Evolutionary conservation across 2,888 invertebrate genomes (phyloP).

Genomic region (Xanthia icteritia): DNA sequence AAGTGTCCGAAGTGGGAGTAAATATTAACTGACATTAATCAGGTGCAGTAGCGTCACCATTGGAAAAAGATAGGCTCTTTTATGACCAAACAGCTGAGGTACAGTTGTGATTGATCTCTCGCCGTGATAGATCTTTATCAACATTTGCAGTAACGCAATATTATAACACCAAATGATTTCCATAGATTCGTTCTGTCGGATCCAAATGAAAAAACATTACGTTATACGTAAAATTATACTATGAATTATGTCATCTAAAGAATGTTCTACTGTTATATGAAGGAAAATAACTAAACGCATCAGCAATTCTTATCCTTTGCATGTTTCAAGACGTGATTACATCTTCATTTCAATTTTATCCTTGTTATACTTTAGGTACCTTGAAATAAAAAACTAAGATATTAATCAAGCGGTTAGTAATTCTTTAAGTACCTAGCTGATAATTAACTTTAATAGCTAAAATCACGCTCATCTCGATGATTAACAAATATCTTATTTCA

Average conservation of each 20-base stretch:
- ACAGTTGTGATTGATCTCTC: neutral
- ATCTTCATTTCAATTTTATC: constrained; percentile 28
- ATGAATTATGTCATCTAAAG: constrained; percentile 10
- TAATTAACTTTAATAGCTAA: neutral
- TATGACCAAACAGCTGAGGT: too few relatives aligned
- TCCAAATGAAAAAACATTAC: constrained; percentile 1
- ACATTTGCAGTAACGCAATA: neutral
- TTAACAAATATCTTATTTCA: neutral
- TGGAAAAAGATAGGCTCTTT: neutral
- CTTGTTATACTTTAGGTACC: constrained; percentile 24
- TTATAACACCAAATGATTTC: neutral
- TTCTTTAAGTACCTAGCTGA: neutral
- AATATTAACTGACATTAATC: constrained; percentile 13
- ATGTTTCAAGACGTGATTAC: constrained; percentile 23
- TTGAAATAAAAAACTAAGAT: constrained; percentile 30
- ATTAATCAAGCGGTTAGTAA: constrained; percentile 4
- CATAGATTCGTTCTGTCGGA: neutral
- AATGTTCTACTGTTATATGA: neutral
- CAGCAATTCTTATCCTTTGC: constrained; percentile 8
- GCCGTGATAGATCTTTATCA: neutral
- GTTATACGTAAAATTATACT: neutral
- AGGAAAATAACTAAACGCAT: constrained; percentile 18
- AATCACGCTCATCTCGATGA: neutral
- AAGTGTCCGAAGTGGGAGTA: neutral
- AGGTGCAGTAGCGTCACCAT: neutral